These are phyloP conservation scores for Kryptolebias ocellatus DNA, from an alignment of 2,797 vertebrate species.

Conservation along the genomic window DNA sequence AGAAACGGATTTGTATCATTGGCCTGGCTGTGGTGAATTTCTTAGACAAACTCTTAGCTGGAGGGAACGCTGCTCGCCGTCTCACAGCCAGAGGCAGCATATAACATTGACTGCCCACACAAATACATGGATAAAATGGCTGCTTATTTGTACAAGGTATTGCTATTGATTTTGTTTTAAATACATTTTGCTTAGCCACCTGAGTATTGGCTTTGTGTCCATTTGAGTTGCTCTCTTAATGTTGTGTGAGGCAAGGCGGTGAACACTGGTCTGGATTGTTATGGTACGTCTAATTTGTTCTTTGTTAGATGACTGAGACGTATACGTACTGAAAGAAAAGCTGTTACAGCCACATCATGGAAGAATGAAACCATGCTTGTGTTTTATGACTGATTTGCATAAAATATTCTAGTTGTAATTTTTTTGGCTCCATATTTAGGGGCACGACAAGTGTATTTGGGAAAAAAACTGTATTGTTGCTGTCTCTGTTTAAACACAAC, in stretches of 20 bases:
- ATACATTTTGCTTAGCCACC: slow-evolving; percentile 74
- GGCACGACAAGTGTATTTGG: slow-evolving; percentile 23
- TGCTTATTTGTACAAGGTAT: slow-evolving; percentile 75
- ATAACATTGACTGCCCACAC: slow-evolving; percentile 73
- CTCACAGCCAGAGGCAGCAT: slow-evolving; percentile 57
- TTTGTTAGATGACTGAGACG: slow-evolving; percentile 41
- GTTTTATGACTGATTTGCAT: slow-evolving; percentile 21
- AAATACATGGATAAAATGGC: slow-evolving; percentile 70
- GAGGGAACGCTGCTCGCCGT: slow-evolving; percentile 49
- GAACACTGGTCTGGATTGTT: slow-evolving; percentile 57
- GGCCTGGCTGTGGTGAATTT: slow-evolving; percentile 50
- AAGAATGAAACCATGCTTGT: slow-evolving; percentile 11
- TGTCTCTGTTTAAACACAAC: slow-evolving; percentile 26
- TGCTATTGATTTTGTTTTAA: slow-evolving; percentile 81
- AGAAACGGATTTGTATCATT: slow-evolving; percentile 35
- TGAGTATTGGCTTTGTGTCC: slow-evolving; percentile 76
- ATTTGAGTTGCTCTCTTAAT: slow-evolving; percentile 71
- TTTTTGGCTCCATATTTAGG: slow-evolving; percentile 35
- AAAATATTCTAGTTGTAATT: slow-evolving; percentile 36
- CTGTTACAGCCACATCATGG: not conserved
- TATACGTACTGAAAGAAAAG: slow-evolving; percentile 18
- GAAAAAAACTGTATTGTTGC: slow-evolving; percentile 34
- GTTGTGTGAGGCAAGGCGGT: slow-evolving; percentile 43
- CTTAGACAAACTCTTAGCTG: slow-evolving; percentile 54
- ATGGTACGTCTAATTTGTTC: slow-evolving; percentile 47